Base-by-base conservation (phyloP, 92 coral and sea anemone species). In the Palythoa heliodiscus region DNA sequence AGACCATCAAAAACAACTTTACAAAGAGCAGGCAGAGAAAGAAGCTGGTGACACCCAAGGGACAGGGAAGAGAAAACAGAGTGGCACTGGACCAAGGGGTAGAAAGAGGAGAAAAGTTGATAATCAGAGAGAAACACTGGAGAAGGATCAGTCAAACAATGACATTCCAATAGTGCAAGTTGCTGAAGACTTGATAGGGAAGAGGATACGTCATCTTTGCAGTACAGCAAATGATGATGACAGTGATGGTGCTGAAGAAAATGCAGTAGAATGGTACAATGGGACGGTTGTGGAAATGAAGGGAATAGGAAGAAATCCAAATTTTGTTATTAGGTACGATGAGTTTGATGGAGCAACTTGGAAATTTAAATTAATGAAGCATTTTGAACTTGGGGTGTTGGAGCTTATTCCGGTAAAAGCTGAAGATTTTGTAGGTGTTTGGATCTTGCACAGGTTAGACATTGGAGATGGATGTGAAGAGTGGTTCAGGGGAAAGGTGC, bases 261-360 rank as follows among this genome's bases (percentile, higher is more conserved):
- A 57, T 72, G 25, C 55, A 43, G 76, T 43, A 72, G 76, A 72
- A 77, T 77, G 83, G 70, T 53, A 77, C 69, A 53, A 55, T 63
- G 83, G 83, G 69, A 77, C 83, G 24, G 83, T 77, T 25, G 24
- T 63, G 70, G 83, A 54, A 77, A 77, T 77, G 70, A 53, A 77
- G 69, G 83, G 24, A 16, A 58, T 53, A 58, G 64, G 82, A 76
- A 53, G 82, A 58, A 76, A 76, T 76, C 82, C 82, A 76, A 53
- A 52, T 53, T 76, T 76, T 76, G 68, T 76, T 58, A 6, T 76
- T 76, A 76, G 82, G 48, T 76, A 77, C 16, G 69, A 76, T 52
- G 82, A 40, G 70, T 76, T 54, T 60, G 68, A 48, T 76, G 68
- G 82, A 54, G 40, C 52, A 71, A 38, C 70, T 54, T 76, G 82